These are phyloP conservation scores for Hyperoplus immaculatus DNA, from an alignment of 2,797 vertebrate species.

Conservation along the genomic window DNA sequence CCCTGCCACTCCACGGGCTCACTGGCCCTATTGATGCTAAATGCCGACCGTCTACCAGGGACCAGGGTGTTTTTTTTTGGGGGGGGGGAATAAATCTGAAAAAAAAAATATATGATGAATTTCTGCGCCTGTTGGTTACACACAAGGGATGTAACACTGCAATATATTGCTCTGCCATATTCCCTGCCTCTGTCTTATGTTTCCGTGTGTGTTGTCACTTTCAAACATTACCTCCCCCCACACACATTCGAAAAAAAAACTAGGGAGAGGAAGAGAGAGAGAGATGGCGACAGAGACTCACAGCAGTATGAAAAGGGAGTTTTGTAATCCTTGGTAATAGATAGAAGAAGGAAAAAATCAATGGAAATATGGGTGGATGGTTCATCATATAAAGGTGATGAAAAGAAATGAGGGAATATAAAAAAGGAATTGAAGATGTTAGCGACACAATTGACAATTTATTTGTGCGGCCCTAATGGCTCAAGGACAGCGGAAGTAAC, in stretches of 20 bases:
- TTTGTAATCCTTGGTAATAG: slow-evolving; percentile 72
- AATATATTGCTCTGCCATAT: slow-evolving; percentile 65
- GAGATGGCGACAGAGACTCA: slow-evolving; percentile 64
- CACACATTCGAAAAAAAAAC: slow-evolving; percentile 51
- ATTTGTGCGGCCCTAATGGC: slow-evolving; percentile 63
- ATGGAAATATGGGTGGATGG: slow-evolving; percentile 63
- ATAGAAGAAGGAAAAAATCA: slow-evolving; percentile 52
- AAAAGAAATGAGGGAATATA: slow-evolving; percentile 67
- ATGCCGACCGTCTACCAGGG: slow-evolving; percentile 45
- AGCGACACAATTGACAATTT: slow-evolving; percentile 60
- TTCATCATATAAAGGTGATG: slow-evolving; percentile 73
- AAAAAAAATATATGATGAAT: slow-evolving; percentile 40
- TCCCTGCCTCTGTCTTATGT: slow-evolving; percentile 68
- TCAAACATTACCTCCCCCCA: slow-evolving; percentile 77
- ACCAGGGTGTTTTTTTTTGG: slow-evolving; percentile 17
- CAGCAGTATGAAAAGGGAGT: slow-evolving; percentile 64
- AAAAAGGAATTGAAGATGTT: slow-evolving; percentile 63
- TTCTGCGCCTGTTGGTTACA: slow-evolving; percentile 55
- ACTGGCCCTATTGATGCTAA: slow-evolving; percentile 56
- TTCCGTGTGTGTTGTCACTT: slow-evolving; percentile 75
- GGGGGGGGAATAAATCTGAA: slow-evolving; percentile 30
- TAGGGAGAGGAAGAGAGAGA: slow-evolving; percentile 37
- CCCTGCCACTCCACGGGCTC: slow-evolving; percentile 67
- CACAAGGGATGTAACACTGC: slow-evolving; percentile 71
- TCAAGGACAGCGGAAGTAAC: slow-evolving; percentile 65